These are phyloP conservation scores for Miichthys miiuy DNA, from an alignment of 2,797 vertebrate genomes.

Conservation along the genomic window DNA sequence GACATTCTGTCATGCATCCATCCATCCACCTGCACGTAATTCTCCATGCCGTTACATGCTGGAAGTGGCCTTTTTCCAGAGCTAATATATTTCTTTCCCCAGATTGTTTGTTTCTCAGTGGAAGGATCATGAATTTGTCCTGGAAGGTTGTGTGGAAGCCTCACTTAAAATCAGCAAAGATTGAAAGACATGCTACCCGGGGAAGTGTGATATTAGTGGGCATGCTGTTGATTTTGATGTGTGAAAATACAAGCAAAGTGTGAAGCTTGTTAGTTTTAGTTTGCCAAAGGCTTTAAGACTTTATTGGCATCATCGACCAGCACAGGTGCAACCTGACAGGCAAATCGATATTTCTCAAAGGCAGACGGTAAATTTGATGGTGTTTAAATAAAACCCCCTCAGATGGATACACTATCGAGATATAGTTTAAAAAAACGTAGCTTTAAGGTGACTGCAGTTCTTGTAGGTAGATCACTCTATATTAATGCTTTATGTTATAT, in stretches of 20 bases:
- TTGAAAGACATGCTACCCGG: not conserved
- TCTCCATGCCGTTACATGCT: not conserved
- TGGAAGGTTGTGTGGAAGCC: not conserved
- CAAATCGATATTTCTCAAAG: not conserved
- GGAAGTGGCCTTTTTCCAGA: not conserved
- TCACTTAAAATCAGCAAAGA: not conserved
- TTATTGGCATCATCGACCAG: not conserved
- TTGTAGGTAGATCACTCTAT: conserved; percentile 16
- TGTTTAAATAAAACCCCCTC: not conserved
- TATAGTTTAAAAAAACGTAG: not conserved
- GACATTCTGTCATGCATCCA: not conserved
- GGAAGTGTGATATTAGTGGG: conserved; percentile 8
- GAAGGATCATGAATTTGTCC: not conserved
- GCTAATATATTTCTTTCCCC: not conserved
- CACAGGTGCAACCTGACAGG: conserved; percentile 16
- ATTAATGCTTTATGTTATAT: conserved; percentile 13
- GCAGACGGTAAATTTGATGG: not conserved
- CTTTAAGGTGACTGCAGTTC: conserved; percentile 5
- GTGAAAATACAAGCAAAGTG: conserved; percentile 31
- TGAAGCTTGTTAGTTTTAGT: conserved; percentile 28
- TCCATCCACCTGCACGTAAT: not conserved
- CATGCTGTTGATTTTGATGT: not conserved
- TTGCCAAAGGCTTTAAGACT: conserved; percentile 2
- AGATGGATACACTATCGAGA: not conserved
- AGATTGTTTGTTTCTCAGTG: not conserved